Evolutionary conservation across 2,113 vertebrate genomes (phyloP).

Genomic region (Callithrix jacchus): DNA sequence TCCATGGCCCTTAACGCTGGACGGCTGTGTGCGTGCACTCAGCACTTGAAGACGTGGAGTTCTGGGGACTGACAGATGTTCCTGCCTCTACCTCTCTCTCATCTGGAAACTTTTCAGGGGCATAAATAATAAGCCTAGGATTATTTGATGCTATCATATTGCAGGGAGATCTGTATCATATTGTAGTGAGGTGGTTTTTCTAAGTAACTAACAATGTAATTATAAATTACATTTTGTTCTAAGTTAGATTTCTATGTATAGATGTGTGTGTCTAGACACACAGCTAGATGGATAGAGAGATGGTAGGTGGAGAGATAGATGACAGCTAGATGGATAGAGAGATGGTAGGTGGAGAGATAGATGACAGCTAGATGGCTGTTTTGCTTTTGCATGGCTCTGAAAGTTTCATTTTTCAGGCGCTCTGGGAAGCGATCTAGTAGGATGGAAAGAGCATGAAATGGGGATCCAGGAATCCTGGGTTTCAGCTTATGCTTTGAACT

Average conservation of each 20-base stretch:
- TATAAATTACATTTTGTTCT: neutral
- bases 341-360: too few species aligned
- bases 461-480: neutral
- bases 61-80: neutral
- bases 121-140: neutral
- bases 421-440: neutral
- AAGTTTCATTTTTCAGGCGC: neutral
- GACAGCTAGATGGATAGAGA: too few species aligned
- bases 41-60: neutral
- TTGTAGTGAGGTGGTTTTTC: neutral
- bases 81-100: neutral
- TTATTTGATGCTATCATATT: neutral
- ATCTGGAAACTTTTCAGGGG: neutral
- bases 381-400: neutral
- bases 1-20: rapidly evolving
- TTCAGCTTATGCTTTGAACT: neutral
- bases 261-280: neutral
- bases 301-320: too few species aligned
- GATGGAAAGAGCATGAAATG: neutral
- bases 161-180: neutral
- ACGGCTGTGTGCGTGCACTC: rapidly evolving
- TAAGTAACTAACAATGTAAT: neutral
- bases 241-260: neutral
- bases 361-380: too few species aligned
- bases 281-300: too few species aligned